phyloP scores from a whole-genome alignment of 2,113 vertebrate species.

The Clupea harengus region DNA sequence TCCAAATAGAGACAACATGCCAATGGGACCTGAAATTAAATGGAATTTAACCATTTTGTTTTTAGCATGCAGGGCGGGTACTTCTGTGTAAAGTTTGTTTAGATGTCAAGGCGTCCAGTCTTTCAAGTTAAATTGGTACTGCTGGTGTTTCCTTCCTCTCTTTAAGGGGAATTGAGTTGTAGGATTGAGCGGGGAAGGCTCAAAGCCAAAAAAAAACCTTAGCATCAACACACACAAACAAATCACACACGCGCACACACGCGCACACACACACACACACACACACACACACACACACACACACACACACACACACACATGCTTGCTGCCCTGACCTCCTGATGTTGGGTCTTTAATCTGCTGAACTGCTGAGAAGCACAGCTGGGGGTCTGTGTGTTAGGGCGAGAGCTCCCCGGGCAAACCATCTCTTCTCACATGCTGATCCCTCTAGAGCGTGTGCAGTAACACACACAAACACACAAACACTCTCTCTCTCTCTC shows the following conservation, averaged over 20 bases:
- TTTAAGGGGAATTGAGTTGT: not conserved
- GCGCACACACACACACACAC: not conserved
- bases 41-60: not conserved
- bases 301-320: slow-evolving; percentile 15
- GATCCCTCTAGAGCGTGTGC: not conserved
- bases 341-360: slow-evolving; percentile 48
- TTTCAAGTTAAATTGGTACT: slow-evolving; percentile 2
- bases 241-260: not conserved
- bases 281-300: slow-evolving; percentile 23
- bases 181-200: not conserved
- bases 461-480: slow-evolving; percentile 17
- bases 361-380: slow-evolving; percentile 42
- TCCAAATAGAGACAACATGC: not conserved
- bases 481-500: slow-evolving; percentile 5
- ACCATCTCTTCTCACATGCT: slow-evolving; percentile 37
- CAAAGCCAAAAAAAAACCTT: not conserved
- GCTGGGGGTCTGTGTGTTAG: slow-evolving; percentile 51
- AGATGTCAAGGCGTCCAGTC: not conserved
- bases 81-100: not conserved
- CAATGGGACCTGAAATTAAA: not conserved
- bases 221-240: not conserved
- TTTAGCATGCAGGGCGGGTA: not conserved
- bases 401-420: slow-evolving; percentile 46
- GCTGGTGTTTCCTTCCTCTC: not conserved
- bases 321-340: slow-evolving; percentile 26